Percentiles rank a stretch among this genome's conserved stretches.
phyloP scores from a whole-genome alignment of 2,888 invertebrate species.

The Eucera pruinosa region DNA sequence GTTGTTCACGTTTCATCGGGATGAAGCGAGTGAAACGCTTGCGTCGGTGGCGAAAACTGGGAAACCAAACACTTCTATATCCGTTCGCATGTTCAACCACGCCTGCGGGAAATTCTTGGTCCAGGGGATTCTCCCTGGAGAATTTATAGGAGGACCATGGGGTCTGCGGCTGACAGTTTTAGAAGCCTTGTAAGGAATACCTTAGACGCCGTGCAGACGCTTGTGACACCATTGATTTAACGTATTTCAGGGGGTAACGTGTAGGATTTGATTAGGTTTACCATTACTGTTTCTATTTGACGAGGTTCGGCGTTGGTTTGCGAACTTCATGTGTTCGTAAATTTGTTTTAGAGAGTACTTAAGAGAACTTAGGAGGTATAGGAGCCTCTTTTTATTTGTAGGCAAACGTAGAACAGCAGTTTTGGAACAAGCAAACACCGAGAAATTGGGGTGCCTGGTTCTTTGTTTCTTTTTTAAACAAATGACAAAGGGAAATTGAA shows the following conservation, averaged over 20 bases:
- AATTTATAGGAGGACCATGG: conserved; percentile 59
- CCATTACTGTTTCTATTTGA: neutral
- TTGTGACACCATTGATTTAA: conserved; percentile 33
- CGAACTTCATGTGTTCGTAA: no score
- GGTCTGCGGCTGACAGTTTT: conserved; percentile 62
- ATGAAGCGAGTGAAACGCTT: no score
- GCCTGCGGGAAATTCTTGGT: conserved; percentile 57
- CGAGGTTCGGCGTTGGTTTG: neutral
- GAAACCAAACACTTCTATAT: conserved; percentile 8
- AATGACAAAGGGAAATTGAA: no score
- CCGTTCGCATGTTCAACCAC: conserved; percentile 43
- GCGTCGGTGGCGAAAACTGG: neutral
- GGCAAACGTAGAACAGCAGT: no score
- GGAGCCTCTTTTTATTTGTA: no score
- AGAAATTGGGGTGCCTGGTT: no score
- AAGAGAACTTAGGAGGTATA: no score
- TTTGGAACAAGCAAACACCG: no score
- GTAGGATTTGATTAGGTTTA: neutral
- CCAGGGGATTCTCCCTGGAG: conserved; percentile 38
- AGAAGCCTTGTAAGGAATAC: conserved; percentile 53
- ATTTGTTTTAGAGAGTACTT: no score
- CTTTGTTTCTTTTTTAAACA: no score
- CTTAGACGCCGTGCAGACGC: conserved; percentile 31
- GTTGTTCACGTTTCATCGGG: no score
- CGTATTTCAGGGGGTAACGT: neutral